phyloP scores from a whole-genome alignment of 1,140 invertebrate species.

The Neuroterus valhalla region DNA sequence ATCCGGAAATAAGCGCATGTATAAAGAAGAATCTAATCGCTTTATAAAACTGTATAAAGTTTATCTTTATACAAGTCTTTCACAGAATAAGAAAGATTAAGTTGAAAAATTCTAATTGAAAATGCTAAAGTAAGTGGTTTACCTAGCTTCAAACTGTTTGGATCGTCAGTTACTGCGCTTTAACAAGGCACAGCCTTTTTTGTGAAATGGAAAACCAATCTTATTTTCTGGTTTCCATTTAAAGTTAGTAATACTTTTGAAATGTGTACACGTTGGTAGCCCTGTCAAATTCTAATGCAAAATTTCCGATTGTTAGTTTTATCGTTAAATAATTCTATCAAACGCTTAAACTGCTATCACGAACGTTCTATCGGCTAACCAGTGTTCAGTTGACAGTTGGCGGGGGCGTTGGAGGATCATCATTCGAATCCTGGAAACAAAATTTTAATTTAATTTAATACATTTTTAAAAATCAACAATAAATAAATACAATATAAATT shows the following conservation, averaged over 20 bases:
- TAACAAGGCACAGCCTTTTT: not conserved
- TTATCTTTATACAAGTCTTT: constrained; percentile 8
- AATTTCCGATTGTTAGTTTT: constrained; percentile 11
- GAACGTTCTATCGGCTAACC: not conserved
- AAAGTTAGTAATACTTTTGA: not conserved
- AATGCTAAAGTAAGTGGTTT: no score
- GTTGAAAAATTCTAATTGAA: not conserved
- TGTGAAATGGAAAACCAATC: not conserved
- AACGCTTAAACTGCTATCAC: constrained; percentile 10
- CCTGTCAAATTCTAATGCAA: constrained; percentile 23
- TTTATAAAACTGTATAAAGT: not conserved
- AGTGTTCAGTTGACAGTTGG: constrained; percentile 55
- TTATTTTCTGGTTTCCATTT: not conserved
- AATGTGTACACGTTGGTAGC: not conserved
- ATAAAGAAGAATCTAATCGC: not conserved
- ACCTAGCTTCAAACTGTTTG: not conserved
- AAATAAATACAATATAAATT: not conserved
- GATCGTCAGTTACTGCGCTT: not conserved
- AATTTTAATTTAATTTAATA: constrained; percentile 24
- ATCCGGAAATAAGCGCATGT: not conserved
- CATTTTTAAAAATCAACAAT: not conserved
- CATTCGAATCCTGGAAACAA: constrained; percentile 58
- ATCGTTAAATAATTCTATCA: constrained; percentile 13
- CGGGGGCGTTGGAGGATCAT: constrained; percentile 62
- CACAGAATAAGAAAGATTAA: not conserved